Base-by-base conservation (phyloP, 2,113 vertebrate species). In the Phoenicopterus ruber region DNA sequence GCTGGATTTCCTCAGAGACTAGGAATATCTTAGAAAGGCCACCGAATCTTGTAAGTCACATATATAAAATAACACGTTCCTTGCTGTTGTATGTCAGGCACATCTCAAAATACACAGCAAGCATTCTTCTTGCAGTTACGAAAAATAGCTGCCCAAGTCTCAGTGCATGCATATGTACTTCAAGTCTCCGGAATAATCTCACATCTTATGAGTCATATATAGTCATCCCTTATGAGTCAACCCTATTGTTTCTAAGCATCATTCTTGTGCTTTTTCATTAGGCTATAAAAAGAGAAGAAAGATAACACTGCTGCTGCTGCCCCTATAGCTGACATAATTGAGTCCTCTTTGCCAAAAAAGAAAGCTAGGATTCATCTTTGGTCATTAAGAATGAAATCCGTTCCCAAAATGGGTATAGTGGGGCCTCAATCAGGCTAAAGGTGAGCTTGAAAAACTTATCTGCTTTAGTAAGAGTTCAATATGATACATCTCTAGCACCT, bases 181-280 rank as follows among this genome's bases (percentile, higher is more conserved):
- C 57, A 74, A 36, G 25, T 38, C 22, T 69, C 61, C 26, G 49
- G 36, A 95, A 95, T 58, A 89, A 82, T 84, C 62, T 86, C 44
- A 31, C 57, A 74, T 77, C 1, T 82, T 83, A 52, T 95, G 92
- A 96, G 76, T 93, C 90, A 94, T 17, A 69, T 25, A 63, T 46
- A 90, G 55, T 88, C 85, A 95, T 20, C 42, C 63, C 46, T 83
- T 83, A 70, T 94, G 95, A 94, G 67, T 96, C 94, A 96, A 74
- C 47, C 32, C 38, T 59, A 71, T 72, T 94, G 80, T 94, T 91
- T 93, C 77, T 88, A 76, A 86, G 83, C 40, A 78, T 92, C 38
- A 49, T 92, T 83, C 65, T 70, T 50, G 55, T 2, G 36, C 31
- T 82, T 92, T 86, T 93, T 73, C 31, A 54, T 79, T 42, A 87